A percentile compares a stretch with the other conserved stretches of the same genome.
Conservation (phyloP, 2,113 vertebrate genomes). For the Meriones unguiculatus region DNA sequence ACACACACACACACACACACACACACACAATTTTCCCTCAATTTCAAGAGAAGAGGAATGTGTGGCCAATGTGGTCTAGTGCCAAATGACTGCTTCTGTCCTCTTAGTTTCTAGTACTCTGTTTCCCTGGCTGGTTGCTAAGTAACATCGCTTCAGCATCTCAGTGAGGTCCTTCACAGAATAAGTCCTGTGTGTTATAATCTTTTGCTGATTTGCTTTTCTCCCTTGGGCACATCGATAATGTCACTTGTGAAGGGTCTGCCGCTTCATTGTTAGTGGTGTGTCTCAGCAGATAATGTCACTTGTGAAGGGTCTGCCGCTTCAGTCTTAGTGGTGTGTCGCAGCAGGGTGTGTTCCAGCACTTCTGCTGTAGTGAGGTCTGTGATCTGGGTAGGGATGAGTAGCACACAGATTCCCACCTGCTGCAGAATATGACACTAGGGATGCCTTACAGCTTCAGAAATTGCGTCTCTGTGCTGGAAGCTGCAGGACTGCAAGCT, state of each 20-base stretch:
- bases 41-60: background rate
- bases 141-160: background rate
- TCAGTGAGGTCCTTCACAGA: background rate
- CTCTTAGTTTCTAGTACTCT: fast-evolving
- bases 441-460: background rate
- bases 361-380: background rate
- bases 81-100: background rate
- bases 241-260: background rate
- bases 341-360: too few species aligned
- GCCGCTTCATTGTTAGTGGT: too few species aligned
- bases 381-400: background rate
- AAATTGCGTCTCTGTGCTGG: background rate
- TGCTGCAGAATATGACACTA: background rate
- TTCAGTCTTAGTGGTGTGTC: background rate
- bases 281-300: background rate
- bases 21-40: background rate
- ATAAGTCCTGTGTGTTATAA: background rate
- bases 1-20: too few species aligned
- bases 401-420: fast-evolving
- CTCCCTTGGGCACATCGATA: background rate
- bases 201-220: background rate
- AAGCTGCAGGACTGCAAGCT: background rate
- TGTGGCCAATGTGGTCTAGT: background rate
- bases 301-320: background rate
- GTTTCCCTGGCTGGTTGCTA: background rate